Percentiles rank a stretch among this genome's conserved stretches.
phyloP scores from a whole-genome alignment of 2,113 vertebrate species.

The Siniperca chuatsi region DNA sequence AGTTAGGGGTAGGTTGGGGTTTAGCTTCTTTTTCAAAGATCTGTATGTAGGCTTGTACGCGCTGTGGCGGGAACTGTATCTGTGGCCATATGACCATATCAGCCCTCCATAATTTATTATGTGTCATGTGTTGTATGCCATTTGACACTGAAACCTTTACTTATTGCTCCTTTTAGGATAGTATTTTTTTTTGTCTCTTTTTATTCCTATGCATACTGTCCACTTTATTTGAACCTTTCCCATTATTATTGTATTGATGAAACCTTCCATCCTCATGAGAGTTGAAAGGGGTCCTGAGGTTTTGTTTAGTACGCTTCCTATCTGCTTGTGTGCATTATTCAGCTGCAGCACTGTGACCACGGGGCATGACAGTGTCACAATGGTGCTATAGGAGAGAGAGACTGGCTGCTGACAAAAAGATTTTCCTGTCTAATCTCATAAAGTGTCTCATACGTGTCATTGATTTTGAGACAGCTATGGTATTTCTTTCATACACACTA shows the following conservation, averaged over 20 bases:
- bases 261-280: constrained; percentile 2
- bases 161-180: background rate
- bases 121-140: too few relatives aligned
- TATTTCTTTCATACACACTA: background rate
- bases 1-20: background rate
- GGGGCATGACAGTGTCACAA: background rate
- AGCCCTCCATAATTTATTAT: too few relatives aligned
- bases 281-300: constrained; percentile 13
- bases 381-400: constrained; percentile 8
- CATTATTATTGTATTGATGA: constrained; percentile 22
- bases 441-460: background rate
- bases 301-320: constrained; percentile 35
- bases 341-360: constrained; percentile 22
- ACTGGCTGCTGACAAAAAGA: constrained; percentile 8
- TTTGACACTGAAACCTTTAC: background rate
- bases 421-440: background rate
- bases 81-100: too few relatives aligned
- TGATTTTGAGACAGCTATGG: background rate
- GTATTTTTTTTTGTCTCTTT: background rate
- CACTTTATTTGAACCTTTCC: constrained; percentile 3
- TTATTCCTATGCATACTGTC: background rate
- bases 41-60: background rate
- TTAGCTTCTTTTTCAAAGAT: background rate
- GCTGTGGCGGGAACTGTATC: background rate
- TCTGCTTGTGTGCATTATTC: constrained; percentile 50